Base-by-base conservation (phyloP, 2,888 invertebrate genomes). In the Harpalus rufipes region DNA sequence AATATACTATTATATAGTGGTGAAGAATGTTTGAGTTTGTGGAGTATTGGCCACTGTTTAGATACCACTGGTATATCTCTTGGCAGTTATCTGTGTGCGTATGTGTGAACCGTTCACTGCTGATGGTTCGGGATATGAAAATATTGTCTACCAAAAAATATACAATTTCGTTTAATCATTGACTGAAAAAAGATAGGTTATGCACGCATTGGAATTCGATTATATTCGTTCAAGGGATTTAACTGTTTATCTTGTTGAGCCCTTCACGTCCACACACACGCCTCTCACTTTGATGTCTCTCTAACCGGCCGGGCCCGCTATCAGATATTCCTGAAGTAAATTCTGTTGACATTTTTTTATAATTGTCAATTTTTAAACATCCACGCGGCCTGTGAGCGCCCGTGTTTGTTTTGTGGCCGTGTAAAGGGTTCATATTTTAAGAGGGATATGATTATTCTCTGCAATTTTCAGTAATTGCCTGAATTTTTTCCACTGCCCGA, bases 161-260 rank as follows among this genome's bases (percentile, higher is more conserved):
- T 63, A 80, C 80, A 80, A 80, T 80, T 80, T 80, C 80, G 80
- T 80, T 80, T 80, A 80, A 80, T 80, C 80, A 80, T 80, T 80
- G 80, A 63, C 80, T 80, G 80, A 80, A 63, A 80, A 80, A 80
- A 79, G 72, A 74, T 74, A 74, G 72, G 72, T 74, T 74, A 74
- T 74, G 44, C 72, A 44, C 44, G 44, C 72, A 74, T 74, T 74
- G 72, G 72, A 74, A 74, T 41, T 74, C 72, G 72, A 74, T 74
- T 74, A 74, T 41, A 41, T 74, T 44, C 72, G 72, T 74, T 74
- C 72, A 74, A 74, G 72, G 72, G 72, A 74, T 74, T 74, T 44
- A 74, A 74, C 72, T 74, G 72, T 74, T 74, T 74, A 74, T 74
- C 72, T 74, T 74, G 72, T 74, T 74, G 14, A 74, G 72, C 72